These are phyloP conservation scores for Euproctis similis DNA, from an alignment of 2,888 invertebrate genomes.

Conservation along the genomic window DNA sequence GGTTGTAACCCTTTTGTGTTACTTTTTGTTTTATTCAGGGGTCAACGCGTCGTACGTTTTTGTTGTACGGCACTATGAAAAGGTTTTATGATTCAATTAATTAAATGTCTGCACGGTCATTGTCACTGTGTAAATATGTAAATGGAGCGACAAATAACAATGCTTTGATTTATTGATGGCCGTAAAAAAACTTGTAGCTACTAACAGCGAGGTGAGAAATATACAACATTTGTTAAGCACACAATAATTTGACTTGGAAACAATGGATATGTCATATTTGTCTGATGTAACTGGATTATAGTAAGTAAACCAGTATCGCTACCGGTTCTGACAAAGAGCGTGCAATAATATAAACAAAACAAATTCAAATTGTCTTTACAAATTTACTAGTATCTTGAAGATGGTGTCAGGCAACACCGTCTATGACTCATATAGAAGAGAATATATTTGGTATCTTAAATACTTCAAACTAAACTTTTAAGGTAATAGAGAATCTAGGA, in stretches of 20 bases:
- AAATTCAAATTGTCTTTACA: too few species aligned
- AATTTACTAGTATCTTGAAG: too few species aligned
- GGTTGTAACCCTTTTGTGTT: conserved; percentile 64
- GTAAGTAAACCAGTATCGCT: background rate
- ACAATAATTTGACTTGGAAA: conserved; percentile 30
- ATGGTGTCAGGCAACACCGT: too few species aligned
- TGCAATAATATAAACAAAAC: too few species aligned
- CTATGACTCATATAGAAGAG: too few species aligned
- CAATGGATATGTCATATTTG: conserved; percentile 29
- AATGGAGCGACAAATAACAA: conserved; percentile 62
- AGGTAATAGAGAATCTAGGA: too few species aligned
- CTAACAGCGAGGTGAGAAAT: conserved; percentile 60
- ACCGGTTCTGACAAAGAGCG: too few species aligned
- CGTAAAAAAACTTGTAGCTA: conserved; percentile 39
- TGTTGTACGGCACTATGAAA: conserved; percentile 55
- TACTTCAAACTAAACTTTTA: too few species aligned
- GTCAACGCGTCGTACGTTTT: conserved; percentile 69
- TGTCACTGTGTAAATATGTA: conserved; percentile 70
- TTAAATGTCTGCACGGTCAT: conserved; percentile 72
- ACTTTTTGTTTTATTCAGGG: conserved; percentile 68
- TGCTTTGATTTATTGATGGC: conserved; percentile 63
- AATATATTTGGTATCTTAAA: too few species aligned
- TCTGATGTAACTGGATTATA: conserved; percentile 17
- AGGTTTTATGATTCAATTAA: conserved; percentile 75
- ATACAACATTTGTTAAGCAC: conserved; percentile 32